Evolutionary conservation across 1,140 invertebrate species (phyloP).

Genomic region (Olivierus martensii): DNA sequence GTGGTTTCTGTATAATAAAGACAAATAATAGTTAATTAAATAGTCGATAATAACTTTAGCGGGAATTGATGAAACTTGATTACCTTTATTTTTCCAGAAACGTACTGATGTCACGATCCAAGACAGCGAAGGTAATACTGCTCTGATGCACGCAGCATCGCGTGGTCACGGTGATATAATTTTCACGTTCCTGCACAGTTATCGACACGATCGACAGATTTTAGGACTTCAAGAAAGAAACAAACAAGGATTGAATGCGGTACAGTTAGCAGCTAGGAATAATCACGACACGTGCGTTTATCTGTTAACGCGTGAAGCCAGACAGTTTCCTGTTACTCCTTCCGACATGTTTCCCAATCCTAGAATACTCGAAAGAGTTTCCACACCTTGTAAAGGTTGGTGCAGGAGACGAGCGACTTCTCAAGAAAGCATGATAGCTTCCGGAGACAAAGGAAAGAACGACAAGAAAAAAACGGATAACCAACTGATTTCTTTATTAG

Average conservation of each 20-base stretch:
- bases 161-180: constrained; percentile 14
- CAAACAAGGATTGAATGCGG: constrained; percentile 14
- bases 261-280: constrained; percentile 9
- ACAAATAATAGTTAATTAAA: too few species aligned
- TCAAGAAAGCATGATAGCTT: too few species aligned
- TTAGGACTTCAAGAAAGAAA: constrained; percentile 11
- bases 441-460: too few species aligned
- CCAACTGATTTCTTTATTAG: too few species aligned
- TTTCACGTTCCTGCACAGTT: constrained; percentile 8
- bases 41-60: too few species aligned
- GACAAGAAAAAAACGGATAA: too few species aligned
- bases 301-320: constrained; percentile 8
- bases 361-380: constrained; percentile 6
- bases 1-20: too few species aligned
- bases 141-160: constrained; percentile 18
- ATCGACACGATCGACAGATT: background rate
- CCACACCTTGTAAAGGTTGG: constrained; percentile 4
- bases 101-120: constrained; percentile 16
- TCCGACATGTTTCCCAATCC: constrained; percentile 11
- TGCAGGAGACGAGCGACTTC: too few species aligned
- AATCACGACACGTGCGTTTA: constrained; percentile 7
- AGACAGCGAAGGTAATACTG: constrained; percentile 25
- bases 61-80: too few species aligned
- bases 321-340: constrained; percentile 5
- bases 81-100: constrained; percentile 18